A percentile compares a stretch with the other conserved stretches of the same genome.
Evolutionary conservation across 2,888 invertebrate genomes (phyloP).

Genomic region (Calephelis perditalis): DNA sequence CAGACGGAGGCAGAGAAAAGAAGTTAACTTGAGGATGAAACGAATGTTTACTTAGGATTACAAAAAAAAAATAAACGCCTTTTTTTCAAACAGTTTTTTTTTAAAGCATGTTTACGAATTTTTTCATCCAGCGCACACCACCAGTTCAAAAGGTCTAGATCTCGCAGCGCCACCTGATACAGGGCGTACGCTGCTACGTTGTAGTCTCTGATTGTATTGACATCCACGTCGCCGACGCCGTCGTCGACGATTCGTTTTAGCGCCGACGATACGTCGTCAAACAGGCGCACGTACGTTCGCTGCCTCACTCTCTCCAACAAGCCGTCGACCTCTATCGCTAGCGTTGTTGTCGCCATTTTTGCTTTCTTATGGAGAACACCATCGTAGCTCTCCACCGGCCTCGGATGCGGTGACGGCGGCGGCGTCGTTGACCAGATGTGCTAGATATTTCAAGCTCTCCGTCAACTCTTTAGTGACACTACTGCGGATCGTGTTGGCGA

Average conservation of each 20-base stretch:
- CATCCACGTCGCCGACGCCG: neutral
- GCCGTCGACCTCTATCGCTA: slow-evolving; percentile 7
- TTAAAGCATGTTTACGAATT: slow-evolving; percentile 12
- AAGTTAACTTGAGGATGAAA: neutral
- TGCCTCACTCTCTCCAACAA: slow-evolving; percentile 14
- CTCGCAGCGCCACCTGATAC: slow-evolving; percentile 13
- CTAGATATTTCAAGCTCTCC: slow-evolving; percentile 2
- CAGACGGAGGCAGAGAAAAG: neutral
- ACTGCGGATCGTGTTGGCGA: slow-evolving; percentile 12
- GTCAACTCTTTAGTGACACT: neutral
- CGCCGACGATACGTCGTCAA: slow-evolving; percentile 5
- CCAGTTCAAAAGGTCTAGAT: slow-evolving; percentile 13
- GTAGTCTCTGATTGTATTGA: slow-evolving; percentile 13
- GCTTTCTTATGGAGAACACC: neutral
- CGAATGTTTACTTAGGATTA: slow-evolving; percentile 1
- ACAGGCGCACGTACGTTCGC: slow-evolving; percentile 7
- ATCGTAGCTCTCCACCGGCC: neutral
- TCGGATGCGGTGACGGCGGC: neutral
- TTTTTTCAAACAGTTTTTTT: neutral
- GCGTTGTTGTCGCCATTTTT: slow-evolving; percentile 1
- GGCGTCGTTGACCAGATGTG: slow-evolving; percentile 9
- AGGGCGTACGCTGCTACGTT: slow-evolving; percentile 13
- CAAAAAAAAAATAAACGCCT: neutral
- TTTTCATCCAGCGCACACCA: slow-evolving; percentile 12
- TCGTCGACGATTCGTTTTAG: slow-evolving; percentile 7